Evolutionary conservation across 2,888 invertebrate species (phyloP).

Genomic region (Dynastes hyllus): DNA sequence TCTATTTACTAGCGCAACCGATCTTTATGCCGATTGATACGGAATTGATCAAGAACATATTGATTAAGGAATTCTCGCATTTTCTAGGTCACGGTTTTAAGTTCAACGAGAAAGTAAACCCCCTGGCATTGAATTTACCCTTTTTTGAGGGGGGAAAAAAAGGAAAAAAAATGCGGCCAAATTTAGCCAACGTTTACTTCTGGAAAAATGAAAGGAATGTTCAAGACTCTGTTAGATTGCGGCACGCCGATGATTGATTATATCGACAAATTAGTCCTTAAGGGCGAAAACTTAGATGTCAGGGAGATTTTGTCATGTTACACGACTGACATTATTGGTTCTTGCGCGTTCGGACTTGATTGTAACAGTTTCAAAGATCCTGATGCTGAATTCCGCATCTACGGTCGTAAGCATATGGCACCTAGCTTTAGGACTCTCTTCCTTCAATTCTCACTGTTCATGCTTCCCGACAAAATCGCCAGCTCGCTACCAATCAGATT

Average conservation of each 20-base stretch:
- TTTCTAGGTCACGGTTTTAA: constrained; percentile 75
- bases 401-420: constrained; percentile 36
- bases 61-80: constrained; percentile 75
- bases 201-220: constrained; percentile 51
- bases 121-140: constrained; percentile 25
- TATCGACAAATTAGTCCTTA: not conserved
- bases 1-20: constrained; percentile 55
- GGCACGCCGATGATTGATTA: constrained; percentile 32
- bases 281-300: constrained; percentile 30
- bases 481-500: not conserved
- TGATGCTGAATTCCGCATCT: constrained; percentile 48
- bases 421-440: not conserved
- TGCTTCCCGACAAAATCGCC: not conserved
- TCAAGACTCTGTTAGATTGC: constrained; percentile 42
- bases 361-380: constrained; percentile 49
- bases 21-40: constrained; percentile 47
- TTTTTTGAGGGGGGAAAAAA: no score
- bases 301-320: constrained; percentile 48
- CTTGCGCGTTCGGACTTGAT: constrained; percentile 51
- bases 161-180: constrained; percentile 46
- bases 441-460: not conserved
- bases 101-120: constrained; percentile 28
- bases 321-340: constrained; percentile 50
- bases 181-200: constrained; percentile 49
- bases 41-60: constrained; percentile 65